phyloP scores from a whole-genome alignment of 2,888 invertebrate species.

The Leptinotarsa rubiginosa region DNA sequence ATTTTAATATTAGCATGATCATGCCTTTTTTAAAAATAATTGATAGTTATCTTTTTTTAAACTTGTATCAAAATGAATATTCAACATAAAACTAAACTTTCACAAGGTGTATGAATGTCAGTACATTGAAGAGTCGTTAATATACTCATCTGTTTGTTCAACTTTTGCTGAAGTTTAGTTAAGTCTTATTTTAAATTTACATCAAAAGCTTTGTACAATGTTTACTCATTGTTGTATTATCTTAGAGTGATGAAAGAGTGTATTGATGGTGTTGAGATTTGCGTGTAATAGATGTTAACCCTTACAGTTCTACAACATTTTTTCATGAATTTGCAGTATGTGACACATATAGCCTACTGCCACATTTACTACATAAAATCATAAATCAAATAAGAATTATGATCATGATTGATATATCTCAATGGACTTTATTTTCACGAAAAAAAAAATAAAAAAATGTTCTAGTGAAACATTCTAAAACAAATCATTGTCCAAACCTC shows the following conservation, averaged over 20 bases:
- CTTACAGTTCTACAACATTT: conserved; percentile 46
- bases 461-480: too few relatives aligned
- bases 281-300: conserved; percentile 58
- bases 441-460: too few relatives aligned
- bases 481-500: too few relatives aligned
- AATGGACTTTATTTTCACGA: too few relatives aligned
- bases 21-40: conserved; percentile 53
- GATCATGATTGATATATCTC: too few relatives aligned
- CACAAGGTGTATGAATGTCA: too few relatives aligned
- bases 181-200: not conserved
- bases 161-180: not conserved
- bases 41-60: conserved; percentile 28
- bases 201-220: conserved; percentile 30
- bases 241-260: conserved; percentile 63
- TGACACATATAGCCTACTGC: conserved; percentile 10
- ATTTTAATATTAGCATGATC: conserved; percentile 66
- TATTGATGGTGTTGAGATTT: conserved; percentile 62
- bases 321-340: conserved; percentile 27
- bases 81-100: too few relatives aligned
- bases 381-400: too few relatives aligned
- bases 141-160: too few relatives aligned
- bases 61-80: too few relatives aligned
- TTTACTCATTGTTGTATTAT: conserved; percentile 45
- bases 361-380: too few relatives aligned
- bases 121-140: too few relatives aligned